Evolutionary conservation across 2,888 invertebrate genomes (phyloP).

Genomic region (Drosophila fungiperda): DNA sequence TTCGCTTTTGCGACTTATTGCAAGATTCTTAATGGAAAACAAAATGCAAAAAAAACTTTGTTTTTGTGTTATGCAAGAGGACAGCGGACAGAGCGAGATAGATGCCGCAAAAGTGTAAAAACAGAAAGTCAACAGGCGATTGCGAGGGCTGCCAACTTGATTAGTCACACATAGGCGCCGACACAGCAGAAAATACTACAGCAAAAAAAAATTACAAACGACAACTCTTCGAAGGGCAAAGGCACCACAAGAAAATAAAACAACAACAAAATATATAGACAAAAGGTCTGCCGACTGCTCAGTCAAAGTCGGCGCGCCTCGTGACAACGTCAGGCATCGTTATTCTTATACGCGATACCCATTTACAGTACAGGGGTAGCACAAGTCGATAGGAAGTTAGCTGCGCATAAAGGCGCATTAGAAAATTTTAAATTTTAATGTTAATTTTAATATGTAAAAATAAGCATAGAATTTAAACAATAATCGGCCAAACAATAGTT

Average conservation of each 20-base stretch:
- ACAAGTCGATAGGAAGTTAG: background rate
- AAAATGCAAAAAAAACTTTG: conserved; percentile 32
- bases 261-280: conserved; percentile 25
- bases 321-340: conserved; percentile 56
- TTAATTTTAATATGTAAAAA: background rate
- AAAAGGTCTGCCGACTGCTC: conserved; percentile 63
- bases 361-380: background rate
- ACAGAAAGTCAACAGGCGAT: conserved; percentile 58
- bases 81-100: conserved; percentile 11
- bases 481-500: too few species aligned
- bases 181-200: conserved; percentile 14
- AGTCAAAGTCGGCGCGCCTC: conserved; percentile 60
- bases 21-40: conserved; percentile 42
- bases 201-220: conserved; percentile 33
- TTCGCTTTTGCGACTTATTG: conserved; percentile 36
- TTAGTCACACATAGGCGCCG: conserved; percentile 63
- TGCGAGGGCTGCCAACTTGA: conserved; percentile 61
- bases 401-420: background rate
- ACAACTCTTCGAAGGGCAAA: conserved; percentile 60
- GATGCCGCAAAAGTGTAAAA: conserved; percentile 3
- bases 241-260: conserved; percentile 15
- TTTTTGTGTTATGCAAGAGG: conserved; percentile 47
- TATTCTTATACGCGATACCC: conserved; percentile 25
- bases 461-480: background rate
- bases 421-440: background rate